phyloP scores from a whole-genome alignment of 2,113 vertebrate genomes.

The Puntigrus tetrazona region DNA sequence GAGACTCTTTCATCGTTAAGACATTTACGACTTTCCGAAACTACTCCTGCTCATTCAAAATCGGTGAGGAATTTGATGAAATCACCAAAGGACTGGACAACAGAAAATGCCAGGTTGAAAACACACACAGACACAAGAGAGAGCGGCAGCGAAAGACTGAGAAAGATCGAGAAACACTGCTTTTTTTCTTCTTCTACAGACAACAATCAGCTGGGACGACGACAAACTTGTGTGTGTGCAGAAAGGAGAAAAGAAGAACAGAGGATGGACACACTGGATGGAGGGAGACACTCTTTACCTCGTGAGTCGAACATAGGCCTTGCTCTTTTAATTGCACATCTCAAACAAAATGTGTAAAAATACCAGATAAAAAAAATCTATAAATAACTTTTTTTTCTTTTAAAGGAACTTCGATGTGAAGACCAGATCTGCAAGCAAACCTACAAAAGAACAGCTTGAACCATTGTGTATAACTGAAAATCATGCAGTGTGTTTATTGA shows the following conservation, averaged over 20 bases:
- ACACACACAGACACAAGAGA: background rate
- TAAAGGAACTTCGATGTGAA: slow-evolving; percentile 85
- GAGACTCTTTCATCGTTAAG: slow-evolving; percentile 80
- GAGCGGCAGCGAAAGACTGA: background rate
- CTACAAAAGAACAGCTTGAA: slow-evolving; percentile 73
- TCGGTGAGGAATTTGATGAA: slow-evolving; percentile 85
- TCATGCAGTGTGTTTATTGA: background rate
- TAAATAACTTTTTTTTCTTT: slow-evolving; percentile 24
- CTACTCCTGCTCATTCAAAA: slow-evolving; percentile 77
- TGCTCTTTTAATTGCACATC: background rate
- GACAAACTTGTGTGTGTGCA: slow-evolving; percentile 85
- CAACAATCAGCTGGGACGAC: slow-evolving; percentile 81
- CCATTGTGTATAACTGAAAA: background rate
- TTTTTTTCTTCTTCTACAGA: slow-evolving; percentile 67
- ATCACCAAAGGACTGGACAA: slow-evolving; percentile 88
- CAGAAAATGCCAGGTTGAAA: slow-evolving; percentile 80
- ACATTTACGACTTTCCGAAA: slow-evolving; percentile 81
- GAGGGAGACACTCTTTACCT: slow-evolving; percentile 82
- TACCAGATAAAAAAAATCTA: background rate
- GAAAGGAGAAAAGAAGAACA: slow-evolving; percentile 83
- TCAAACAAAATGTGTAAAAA: background rate
- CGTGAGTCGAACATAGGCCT: slow-evolving; percentile 71
- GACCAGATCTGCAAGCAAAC: slow-evolving; percentile 83
- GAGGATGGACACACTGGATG: slow-evolving; percentile 90
- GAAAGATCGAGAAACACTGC: too few species aligned